Conservation (phyloP, 2,113 vertebrate species). For the Poeciliopsis turrubarensis region DNA sequence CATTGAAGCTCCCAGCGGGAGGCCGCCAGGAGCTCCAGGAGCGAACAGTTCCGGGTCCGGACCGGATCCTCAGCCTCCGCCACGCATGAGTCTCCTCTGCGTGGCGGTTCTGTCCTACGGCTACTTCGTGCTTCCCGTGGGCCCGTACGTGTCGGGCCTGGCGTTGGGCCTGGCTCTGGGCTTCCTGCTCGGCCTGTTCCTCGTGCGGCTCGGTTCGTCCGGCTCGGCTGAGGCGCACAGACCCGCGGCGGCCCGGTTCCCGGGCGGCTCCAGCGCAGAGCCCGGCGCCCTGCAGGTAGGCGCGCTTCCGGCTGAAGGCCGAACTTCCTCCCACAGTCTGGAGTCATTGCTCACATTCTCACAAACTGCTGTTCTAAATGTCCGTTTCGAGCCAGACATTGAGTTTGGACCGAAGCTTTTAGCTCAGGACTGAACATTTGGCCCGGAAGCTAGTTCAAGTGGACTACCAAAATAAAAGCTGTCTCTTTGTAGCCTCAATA, state of each 20-base stretch:
- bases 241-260: constrained; percentile 20
- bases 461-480: no score
- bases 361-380: no score
- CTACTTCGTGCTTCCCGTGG: constrained; percentile 85
- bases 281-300: constrained; percentile 79
- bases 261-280: constrained; percentile 30
- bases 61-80: constrained; percentile 44
- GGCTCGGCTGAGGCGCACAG: constrained; percentile 24
- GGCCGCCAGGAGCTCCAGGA: not conserved
- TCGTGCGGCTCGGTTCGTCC: constrained; percentile 78
- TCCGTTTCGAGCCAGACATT: no score
- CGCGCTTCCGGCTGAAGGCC: not conserved
- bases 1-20: not conserved
- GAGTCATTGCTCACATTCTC: no score
- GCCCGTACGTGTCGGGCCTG: constrained; percentile 85
- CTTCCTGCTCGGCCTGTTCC: constrained; percentile 84
- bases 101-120: constrained; percentile 82
- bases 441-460: no score
- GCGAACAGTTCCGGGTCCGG: not conserved
- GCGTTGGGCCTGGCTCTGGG: constrained; percentile 84
- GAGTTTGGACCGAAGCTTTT: no score
- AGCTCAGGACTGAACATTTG: no score
- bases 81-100: constrained; percentile 77
- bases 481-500: no score
- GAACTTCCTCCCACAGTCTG: no score